Percentiles rank a stretch among this genome's conserved stretches.
These are phyloP conservation scores for Dasyprocta punctata DNA, from an alignment of 2,113 vertebrate genomes.

Conservation along the genomic window DNA sequence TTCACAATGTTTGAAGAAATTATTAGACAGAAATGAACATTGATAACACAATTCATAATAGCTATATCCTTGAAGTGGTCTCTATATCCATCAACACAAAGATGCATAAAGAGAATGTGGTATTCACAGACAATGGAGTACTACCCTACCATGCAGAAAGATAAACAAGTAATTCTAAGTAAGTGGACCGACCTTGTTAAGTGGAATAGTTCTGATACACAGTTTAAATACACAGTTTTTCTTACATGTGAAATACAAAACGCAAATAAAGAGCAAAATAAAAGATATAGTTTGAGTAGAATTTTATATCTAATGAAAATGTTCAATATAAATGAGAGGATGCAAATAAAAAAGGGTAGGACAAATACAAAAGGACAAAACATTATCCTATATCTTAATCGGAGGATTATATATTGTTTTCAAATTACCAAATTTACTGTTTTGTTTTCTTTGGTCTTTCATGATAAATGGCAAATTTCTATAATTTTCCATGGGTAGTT, in stretches of 20 bases:
- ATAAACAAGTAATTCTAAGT: not conserved
- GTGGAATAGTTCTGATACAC: not conserved
- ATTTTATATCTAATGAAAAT: not conserved
- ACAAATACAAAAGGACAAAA: not conserved
- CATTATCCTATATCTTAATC: too few species aligned
- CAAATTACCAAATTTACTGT: not conserved
- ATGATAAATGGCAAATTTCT: not conserved
- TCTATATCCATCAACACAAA: not conserved
- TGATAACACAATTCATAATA: not conserved
- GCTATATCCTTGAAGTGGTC: not conserved
- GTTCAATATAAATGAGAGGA: not conserved
- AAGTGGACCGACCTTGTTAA: not conserved
- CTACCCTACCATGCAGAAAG: not conserved
- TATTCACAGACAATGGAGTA: not conserved
- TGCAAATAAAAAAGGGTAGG: not conserved
- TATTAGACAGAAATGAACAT: not conserved
- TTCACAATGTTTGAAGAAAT: not conserved
- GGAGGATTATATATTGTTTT: not conserved
- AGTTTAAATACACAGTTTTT: not conserved
- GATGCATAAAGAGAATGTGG: not conserved
- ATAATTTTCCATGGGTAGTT: not conserved
- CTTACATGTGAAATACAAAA: not conserved
- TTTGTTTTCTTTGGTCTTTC: not conserved
- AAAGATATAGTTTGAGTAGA: not conserved
- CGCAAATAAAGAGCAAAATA: not conserved